Conservation (phyloP, 2,797 vertebrate genomes). For the Coregonus sp. region DNA sequence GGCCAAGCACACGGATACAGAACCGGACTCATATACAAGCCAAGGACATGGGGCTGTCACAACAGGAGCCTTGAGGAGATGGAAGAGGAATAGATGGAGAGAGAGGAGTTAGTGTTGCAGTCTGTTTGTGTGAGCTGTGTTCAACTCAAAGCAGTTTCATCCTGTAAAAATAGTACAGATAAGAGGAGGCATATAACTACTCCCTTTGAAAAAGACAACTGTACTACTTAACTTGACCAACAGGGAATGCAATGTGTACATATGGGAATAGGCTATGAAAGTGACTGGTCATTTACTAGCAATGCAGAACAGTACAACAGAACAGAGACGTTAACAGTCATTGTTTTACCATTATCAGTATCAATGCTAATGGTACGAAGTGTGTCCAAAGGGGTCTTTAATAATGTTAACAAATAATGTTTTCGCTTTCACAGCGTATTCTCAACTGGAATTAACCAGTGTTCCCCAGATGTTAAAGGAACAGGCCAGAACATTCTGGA, state of each 20-base stretch:
- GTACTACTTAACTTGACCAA: constrained; percentile 33
- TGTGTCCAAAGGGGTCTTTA: neutral
- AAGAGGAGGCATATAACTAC: neutral
- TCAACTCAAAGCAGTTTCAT: neutral
- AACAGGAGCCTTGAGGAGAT: constrained; percentile 37
- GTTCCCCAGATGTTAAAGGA: neutral
- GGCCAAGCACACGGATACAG: constrained; percentile 31
- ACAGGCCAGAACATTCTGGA: neutral
- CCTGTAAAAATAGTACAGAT: neutral
- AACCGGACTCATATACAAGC: constrained; percentile 18
- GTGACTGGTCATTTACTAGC: neutral
- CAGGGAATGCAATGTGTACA: neutral
- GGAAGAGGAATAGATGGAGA: constrained; percentile 31
- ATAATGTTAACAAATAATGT: neutral
- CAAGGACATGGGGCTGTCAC: constrained; percentile 8
- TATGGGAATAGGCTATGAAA: neutral
- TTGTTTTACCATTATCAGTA: neutral
- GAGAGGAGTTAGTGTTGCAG: constrained; percentile 35
- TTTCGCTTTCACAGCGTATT: neutral
- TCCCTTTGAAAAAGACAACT: constrained; percentile 39
- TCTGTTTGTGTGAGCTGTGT: neutral
- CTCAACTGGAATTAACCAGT: neutral
- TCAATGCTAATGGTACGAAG: neutral
- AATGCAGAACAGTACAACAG: neutral
- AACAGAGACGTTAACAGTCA: neutral